Conservation (phyloP, 2,113 vertebrate genomes). For the Trichomycterus rosablanca region DNA sequence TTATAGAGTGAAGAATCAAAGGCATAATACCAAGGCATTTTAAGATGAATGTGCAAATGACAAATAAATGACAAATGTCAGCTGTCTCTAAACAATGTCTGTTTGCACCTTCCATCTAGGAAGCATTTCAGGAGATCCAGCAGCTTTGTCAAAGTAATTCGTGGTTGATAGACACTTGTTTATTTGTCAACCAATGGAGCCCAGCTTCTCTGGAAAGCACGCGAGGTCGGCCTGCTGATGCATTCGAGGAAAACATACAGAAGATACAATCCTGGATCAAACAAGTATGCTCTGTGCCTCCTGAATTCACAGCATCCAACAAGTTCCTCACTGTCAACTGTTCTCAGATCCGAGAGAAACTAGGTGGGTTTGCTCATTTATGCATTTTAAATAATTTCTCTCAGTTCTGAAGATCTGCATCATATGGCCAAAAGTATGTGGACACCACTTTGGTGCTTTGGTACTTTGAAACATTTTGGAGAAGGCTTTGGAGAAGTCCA, state of each 20-base stretch:
- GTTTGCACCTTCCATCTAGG: slow-evolving; percentile 52
- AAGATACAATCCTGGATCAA: slow-evolving; percentile 58
- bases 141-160: slow-evolving; percentile 55
- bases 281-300: slow-evolving; percentile 44
- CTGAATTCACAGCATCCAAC: slow-evolving; percentile 57
- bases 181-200: slow-evolving; percentile 62
- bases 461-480: no score
- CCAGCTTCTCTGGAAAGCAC: slow-evolving; percentile 55
- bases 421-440: no score
- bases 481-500: no score
- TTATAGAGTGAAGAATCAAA: no score
- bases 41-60: no score
- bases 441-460: no score
- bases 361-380: slow-evolving; percentile 60
- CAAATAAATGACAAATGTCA: no score
- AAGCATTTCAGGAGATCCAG: slow-evolving; percentile 56
- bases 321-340: slow-evolving; percentile 65
- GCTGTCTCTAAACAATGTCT: no score
- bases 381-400: background rate
- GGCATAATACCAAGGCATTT: no score
- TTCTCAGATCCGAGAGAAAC: slow-evolving; percentile 44
- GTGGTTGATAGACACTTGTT: slow-evolving; percentile 62
- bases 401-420: no score
- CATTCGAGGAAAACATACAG: slow-evolving; percentile 57
- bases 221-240: slow-evolving; percentile 49